Evolutionary conservation across 1,140 invertebrate genomes (phyloP), one percentile per base, ranked within the genome.

Genomic region (Semibalanus balanoides): DNA sequence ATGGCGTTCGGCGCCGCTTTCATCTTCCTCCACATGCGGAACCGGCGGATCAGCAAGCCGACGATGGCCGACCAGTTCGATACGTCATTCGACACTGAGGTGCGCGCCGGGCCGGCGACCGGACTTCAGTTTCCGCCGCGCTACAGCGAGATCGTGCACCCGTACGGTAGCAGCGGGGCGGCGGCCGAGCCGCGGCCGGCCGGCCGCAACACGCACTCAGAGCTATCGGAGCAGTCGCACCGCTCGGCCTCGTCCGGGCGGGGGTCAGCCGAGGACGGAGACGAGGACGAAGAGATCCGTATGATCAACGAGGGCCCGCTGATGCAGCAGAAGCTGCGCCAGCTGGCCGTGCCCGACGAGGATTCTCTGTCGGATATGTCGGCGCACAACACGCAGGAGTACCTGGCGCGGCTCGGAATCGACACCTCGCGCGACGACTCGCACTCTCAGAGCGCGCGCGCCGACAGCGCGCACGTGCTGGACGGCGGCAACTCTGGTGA

Each of bases 361-460:
- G 93, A 94, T 82, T 91, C 92, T 79, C 85, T 93, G 29, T 95
- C 93, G 11, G 93, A 97, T 82, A 89, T 93, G 11, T 96, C 94
- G 0, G 94, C 96, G 69, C 92, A 96, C 81, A 97, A 97, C 83
- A 97, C 95, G 51, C 94, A 98, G 86, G 95, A 98, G 83, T 98
- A 98, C 83, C 85, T 98, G 77, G 96, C 96, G 0, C 86, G 95
- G 77, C 84, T 98, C 74, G 96, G 96, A 69, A 98, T 98, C 77
- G 93, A 87, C 79, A 82, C 85, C 0, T 22, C 51, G 11, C 51
- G 51, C 51, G 51, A 14, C 22, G 51, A 64, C 51, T 64, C 51
- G 51, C 51, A 64, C 51, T 64, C 51, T 7, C 51, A 64, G 51
- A 64, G 51, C 51, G 14, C 22, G 51, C 51, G 51, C 51, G 51